phyloP scores from a whole-genome alignment of 1,140 invertebrate genomes.

The Hyles vespertilio region DNA sequence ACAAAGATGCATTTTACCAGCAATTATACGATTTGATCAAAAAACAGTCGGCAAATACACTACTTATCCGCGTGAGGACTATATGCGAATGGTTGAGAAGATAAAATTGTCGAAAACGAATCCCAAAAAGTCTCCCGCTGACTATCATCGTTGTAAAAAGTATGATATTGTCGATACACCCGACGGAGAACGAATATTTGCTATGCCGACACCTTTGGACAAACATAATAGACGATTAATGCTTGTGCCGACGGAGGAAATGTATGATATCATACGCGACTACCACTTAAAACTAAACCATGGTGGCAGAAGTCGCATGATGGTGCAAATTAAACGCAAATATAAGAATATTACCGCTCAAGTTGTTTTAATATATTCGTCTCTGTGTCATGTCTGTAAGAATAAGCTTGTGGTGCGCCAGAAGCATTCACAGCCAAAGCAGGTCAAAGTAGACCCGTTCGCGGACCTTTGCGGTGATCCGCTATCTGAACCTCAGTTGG shows the following conservation, averaged over 20 bases:
- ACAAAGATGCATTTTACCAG: constrained; percentile 37
- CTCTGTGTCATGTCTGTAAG: constrained; percentile 27
- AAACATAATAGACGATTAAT: constrained; percentile 22
- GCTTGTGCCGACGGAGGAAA: constrained; percentile 35
- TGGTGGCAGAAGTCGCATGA: constrained; percentile 34
- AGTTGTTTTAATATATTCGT: constrained; percentile 37
- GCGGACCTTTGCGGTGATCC: neutral
- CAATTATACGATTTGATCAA: constrained; percentile 27
- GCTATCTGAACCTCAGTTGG: neutral
- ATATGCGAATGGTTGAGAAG: constrained; percentile 26
- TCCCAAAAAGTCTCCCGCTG: constrained; percentile 28
- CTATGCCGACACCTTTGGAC: constrained; percentile 14
- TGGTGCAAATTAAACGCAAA: constrained; percentile 33
- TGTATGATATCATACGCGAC: constrained; percentile 40
- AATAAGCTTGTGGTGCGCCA: neutral
- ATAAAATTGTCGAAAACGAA: constrained; percentile 30
- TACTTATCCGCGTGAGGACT: constrained; percentile 29
- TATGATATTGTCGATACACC: constrained; percentile 34
- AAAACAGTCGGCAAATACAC: constrained; percentile 25
- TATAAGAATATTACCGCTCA: constrained; percentile 43
- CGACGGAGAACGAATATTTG: constrained; percentile 29
- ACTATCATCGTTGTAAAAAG: constrained; percentile 35
- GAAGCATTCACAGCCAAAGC: neutral
- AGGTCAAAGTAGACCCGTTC: neutral
- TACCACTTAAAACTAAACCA: constrained; percentile 41